These are phyloP conservation scores for Heteromormyrus szaboi DNA, from an alignment of 2,797 vertebrate genomes.

Conservation along the genomic window DNA sequence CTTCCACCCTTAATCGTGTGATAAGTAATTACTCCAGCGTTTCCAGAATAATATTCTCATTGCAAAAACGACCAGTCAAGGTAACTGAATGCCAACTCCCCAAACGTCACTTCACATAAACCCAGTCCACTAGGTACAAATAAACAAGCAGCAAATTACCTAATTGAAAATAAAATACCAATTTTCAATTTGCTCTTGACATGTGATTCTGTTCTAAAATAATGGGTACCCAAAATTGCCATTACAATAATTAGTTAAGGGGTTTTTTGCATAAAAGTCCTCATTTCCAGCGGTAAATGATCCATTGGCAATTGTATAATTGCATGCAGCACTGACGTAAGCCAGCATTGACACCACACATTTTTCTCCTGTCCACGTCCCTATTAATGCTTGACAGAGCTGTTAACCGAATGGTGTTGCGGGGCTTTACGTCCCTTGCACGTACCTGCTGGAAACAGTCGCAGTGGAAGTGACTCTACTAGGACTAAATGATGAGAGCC, in stretches of 20 bases:
- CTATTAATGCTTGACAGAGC: neutral
- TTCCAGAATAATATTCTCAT: neutral
- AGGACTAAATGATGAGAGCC: neutral
- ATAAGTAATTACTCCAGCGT: neutral
- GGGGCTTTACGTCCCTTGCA: neutral
- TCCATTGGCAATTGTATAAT: neutral
- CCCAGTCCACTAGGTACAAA: neutral
- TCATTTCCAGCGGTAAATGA: neutral
- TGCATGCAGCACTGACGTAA: neutral
- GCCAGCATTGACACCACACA: neutral
- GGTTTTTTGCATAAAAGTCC: neutral
- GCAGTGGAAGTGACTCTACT: neutral
- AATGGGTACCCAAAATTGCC: neutral
- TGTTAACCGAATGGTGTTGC: neutral
- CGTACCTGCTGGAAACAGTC: neutral
- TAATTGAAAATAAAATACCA: neutral
- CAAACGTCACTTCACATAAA: neutral
- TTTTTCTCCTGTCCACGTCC: neutral
- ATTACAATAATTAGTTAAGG: neutral
- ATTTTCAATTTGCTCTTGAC: constrained; percentile 6
- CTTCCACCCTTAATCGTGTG: neutral
- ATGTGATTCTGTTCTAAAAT: neutral
- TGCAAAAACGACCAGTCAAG: neutral
- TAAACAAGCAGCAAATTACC: neutral
- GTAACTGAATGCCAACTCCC: neutral